phyloP scores from a whole-genome alignment of 1,140 invertebrate genomes.

The Brachionus calyciflorus region DNA sequence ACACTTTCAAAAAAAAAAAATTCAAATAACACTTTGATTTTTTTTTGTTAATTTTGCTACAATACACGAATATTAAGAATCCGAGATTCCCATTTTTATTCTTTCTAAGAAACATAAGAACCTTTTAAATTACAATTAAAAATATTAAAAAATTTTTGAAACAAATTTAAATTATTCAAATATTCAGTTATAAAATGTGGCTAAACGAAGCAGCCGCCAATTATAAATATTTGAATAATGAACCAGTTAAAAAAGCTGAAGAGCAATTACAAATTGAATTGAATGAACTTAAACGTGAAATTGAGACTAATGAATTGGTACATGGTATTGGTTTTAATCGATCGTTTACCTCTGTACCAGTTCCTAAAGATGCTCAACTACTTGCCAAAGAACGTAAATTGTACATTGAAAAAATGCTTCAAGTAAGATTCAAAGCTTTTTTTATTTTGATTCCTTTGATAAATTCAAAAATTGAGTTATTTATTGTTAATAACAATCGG shows the following conservation, averaged over 20 bases:
- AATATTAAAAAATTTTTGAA: background rate
- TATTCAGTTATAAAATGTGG: constrained; percentile 4
- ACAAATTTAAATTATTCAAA: background rate
- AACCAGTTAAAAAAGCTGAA: constrained; percentile 53
- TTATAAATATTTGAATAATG: constrained; percentile 40
- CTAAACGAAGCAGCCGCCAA: background rate
- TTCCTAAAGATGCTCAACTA: constrained; percentile 46
- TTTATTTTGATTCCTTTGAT: background rate
- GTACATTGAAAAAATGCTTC: constrained; percentile 53
- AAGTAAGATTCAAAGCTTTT: no score
- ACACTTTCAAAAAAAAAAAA: no score
- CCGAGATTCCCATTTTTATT: no score
- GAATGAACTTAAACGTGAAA: constrained; percentile 56
- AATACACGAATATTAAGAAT: constrained; percentile 4
- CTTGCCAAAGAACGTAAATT: constrained; percentile 48
- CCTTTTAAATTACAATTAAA: background rate
- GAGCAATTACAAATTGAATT: constrained; percentile 54
- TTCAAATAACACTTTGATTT: background rate
- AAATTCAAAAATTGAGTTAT: background rate
- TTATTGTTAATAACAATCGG: no score
- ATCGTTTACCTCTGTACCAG: constrained; percentile 32
- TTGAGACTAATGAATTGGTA: constrained; percentile 58
- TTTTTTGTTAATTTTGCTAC: background rate
- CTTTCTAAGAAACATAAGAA: no score
- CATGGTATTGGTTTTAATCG: constrained; percentile 52